Percentiles rank a stretch among this genome's conserved stretches.
Evolutionary conservation across 2,888 invertebrate species (phyloP).

Genomic region (Ormyrus nitidulus): DNA sequence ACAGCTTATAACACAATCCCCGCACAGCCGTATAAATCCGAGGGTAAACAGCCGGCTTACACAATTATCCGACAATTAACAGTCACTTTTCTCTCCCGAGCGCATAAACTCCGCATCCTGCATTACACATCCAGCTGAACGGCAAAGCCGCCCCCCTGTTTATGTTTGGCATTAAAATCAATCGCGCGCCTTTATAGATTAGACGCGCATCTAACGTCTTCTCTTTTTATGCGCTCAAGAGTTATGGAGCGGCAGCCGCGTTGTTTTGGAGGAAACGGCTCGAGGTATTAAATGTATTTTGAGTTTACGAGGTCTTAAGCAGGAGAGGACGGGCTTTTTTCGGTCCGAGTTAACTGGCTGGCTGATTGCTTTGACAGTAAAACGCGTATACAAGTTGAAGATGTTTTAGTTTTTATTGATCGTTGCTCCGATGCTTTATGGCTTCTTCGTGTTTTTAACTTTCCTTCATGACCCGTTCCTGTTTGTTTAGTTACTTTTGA

Average conservation of each 20-base stretch:
- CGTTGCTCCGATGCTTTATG: not conserved
- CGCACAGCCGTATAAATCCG: not conserved
- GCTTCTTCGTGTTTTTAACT: not conserved
- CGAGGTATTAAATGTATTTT: slow-evolving; percentile 32
- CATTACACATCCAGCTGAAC: not conserved
- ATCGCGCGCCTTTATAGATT: slow-evolving; percentile 66
- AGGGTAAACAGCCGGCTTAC: slow-evolving; percentile 17
- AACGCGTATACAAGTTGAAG: not conserved
- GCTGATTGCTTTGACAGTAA: slow-evolving; percentile 10
- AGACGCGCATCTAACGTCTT: slow-evolving; percentile 51
- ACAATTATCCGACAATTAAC: slow-evolving; percentile 31
- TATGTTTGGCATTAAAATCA: slow-evolving; percentile 63
- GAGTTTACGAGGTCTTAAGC: slow-evolving; percentile 34
- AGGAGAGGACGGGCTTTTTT: not conserved
- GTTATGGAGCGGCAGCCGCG: not conserved
- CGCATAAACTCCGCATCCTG: slow-evolving; percentile 14
- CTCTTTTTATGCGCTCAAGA: not conserved
- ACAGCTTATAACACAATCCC: not conserved
- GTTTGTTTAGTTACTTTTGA: too few relatives aligned
- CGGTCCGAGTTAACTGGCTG: not conserved
- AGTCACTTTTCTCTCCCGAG: slow-evolving; percentile 12
- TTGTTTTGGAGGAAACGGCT: not conserved
- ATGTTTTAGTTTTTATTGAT: not conserved
- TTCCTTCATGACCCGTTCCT: too few relatives aligned
- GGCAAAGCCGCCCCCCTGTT: too few relatives aligned